These are phyloP conservation scores for Hyposoter didymator DNA, from an alignment of 2,888 invertebrate genomes.

Conservation along the genomic window DNA sequence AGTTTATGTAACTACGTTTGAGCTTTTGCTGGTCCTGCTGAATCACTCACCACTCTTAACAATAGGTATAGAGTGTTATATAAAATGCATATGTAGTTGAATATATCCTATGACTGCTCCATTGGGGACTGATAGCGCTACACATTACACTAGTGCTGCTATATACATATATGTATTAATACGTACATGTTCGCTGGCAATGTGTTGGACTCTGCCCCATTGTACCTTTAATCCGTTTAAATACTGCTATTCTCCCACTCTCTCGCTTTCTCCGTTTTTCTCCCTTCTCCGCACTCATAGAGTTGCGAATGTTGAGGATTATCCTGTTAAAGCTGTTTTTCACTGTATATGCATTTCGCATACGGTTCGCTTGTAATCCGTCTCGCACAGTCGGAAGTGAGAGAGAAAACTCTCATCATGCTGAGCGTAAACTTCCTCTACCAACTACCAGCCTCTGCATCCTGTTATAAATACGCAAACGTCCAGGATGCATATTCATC, in stretches of 20 bases:
- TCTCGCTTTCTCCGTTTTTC: conserved; percentile 6
- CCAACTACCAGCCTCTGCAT: background rate
- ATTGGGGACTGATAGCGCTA: conserved; percentile 38
- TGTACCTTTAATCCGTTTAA: conserved; percentile 63
- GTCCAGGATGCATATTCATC: conserved; percentile 20
- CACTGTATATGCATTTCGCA: conserved; percentile 48
- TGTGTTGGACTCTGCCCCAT: conserved; percentile 45
- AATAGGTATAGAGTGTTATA: conserved; percentile 25
- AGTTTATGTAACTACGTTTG: conserved; percentile 65
- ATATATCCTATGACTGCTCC: conserved; percentile 27
- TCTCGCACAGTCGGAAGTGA: conserved; percentile 51
- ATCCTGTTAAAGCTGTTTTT: conserved; percentile 63
- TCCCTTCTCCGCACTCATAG: conserved; percentile 21
- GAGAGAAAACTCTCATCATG: conserved; percentile 31
- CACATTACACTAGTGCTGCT: background rate
- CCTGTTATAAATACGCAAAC: background rate
- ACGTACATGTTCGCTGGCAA: conserved; percentile 12
- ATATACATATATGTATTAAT: conserved; percentile 4
- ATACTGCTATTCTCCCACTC: conserved; percentile 41
- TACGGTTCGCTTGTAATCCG: conserved; percentile 61
- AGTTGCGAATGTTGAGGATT: conserved; percentile 48
- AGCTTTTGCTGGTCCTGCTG: conserved; percentile 43
- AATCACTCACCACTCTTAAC: conserved; percentile 36
- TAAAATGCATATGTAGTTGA: conserved; percentile 12
- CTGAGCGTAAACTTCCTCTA: conserved; percentile 35